phyloP scores from a whole-genome alignment of 2,797 vertebrate genomes.

The Amblyraja radiata region DNA sequence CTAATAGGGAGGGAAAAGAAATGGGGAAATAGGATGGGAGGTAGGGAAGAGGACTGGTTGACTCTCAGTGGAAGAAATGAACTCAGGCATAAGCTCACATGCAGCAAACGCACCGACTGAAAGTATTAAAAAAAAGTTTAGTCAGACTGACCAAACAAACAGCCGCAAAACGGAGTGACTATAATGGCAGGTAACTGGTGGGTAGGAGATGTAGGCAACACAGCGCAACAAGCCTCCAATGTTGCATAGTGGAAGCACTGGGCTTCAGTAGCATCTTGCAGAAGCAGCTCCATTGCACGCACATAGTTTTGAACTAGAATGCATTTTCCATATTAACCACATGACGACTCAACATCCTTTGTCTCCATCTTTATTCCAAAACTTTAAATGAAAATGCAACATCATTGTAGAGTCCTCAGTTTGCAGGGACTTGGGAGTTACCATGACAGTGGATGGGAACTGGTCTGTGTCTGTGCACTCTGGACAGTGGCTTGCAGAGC shows the following conservation, averaged over 20 bases:
- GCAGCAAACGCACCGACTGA: conserved; percentile 11
- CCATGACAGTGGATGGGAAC: no score
- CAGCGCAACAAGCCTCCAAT: not conserved
- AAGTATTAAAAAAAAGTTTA: not conserved
- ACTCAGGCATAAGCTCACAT: not conserved
- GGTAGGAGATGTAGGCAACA: not conserved
- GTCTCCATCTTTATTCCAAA: not conserved
- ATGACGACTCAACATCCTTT: not conserved
- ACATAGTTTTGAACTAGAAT: not conserved
- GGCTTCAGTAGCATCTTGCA: not conserved
- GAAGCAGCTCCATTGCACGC: not conserved
- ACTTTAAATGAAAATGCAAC: not conserved
- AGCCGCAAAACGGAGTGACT: not conserved
- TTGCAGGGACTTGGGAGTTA: not conserved
- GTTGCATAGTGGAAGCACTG: not conserved
- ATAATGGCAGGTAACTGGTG: not conserved
- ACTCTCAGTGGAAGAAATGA: not conserved
- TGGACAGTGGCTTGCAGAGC: no score
- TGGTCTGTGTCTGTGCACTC: no score
- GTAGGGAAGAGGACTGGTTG: not conserved
- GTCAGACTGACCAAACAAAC: not conserved
- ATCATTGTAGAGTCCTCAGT: not conserved
- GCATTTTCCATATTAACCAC: conserved; percentile 35
- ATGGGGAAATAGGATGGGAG: not conserved
- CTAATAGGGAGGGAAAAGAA: not conserved